A percentile compares a stretch with the other conserved stretches of the same genome.
Evolutionary conservation across 2,888 invertebrate species (phyloP).

Genomic region (Lamellibrachia columna): DNA sequence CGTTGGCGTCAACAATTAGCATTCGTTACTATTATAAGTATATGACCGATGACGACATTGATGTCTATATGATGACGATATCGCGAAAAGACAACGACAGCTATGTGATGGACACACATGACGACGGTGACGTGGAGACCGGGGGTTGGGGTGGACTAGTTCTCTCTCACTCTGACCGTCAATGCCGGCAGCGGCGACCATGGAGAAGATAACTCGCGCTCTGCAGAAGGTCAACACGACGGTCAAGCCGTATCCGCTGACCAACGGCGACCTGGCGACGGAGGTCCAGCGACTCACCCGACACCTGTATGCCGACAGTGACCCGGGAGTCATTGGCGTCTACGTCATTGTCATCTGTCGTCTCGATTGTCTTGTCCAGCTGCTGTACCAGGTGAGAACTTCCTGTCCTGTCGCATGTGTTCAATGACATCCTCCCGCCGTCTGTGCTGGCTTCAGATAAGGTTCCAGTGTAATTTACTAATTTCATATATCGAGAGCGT

Average conservation of each 20-base stretch:
- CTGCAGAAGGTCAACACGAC: neutral
- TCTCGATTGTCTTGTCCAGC: neutral
- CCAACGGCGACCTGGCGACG: neutral
- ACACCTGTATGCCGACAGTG: neutral
- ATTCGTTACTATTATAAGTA: neutral
- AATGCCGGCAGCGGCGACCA: neutral
- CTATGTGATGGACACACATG: neutral
- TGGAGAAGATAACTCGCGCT: neutral
- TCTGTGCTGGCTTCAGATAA: neutral
- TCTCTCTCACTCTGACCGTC: neutral
- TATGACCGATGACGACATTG: neutral
- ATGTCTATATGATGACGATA: neutral
- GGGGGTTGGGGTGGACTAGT: neutral
- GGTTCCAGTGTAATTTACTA: too few relatives aligned
- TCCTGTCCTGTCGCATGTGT: neutral
- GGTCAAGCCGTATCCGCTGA: neutral
- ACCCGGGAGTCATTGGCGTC: neutral
- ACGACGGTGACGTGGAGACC: neutral
- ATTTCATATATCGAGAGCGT: too few relatives aligned
- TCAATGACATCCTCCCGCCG: neutral
- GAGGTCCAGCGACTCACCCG: neutral
- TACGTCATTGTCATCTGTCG: neutral
- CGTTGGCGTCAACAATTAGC: neutral
- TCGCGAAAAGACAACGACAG: neutral
- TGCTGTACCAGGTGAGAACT: neutral